Percentiles rank a stretch among this genome's conserved stretches.
Evolutionary conservation across 2,888 invertebrate species (phyloP).

Genomic region (Flexamia atlantica): DNA sequence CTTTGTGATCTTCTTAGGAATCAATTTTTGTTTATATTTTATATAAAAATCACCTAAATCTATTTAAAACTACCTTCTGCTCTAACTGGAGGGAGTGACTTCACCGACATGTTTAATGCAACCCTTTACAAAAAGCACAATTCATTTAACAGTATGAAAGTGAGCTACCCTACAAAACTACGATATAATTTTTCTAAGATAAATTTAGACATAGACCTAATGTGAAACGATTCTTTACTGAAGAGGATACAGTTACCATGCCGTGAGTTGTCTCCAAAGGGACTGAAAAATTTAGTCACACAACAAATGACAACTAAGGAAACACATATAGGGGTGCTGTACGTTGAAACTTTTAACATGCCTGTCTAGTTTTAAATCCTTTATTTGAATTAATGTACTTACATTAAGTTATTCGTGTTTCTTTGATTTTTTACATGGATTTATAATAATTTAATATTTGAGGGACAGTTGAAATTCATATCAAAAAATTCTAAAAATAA

Average conservation of each 20-base stretch:
- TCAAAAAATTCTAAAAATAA: too few species aligned
- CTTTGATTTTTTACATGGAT: too few species aligned
- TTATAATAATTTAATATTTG: too few species aligned
- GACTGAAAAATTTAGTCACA: slow-evolving; percentile 37
- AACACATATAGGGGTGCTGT: slow-evolving; percentile 48
- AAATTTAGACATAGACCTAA: slow-evolving; percentile 63
- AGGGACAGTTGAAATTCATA: too few species aligned
- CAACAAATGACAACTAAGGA: slow-evolving; percentile 38
- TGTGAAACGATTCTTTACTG: slow-evolving; percentile 49
- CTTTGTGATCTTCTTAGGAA: slow-evolving; percentile 43
- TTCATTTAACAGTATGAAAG: slow-evolving; percentile 59
- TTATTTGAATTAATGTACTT: too few species aligned
- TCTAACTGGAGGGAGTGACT: slow-evolving; percentile 62
- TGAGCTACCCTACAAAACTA: slow-evolving; percentile 60
- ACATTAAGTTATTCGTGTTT: too few species aligned
- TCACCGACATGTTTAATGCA: slow-evolving; percentile 49
- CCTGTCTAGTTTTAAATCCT: too few species aligned
- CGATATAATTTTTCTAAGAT: slow-evolving; percentile 60
- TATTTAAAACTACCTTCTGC: slow-evolving; percentile 46
- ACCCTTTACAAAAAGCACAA: slow-evolving; percentile 60
- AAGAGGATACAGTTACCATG: slow-evolving; percentile 64
- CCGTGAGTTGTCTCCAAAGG: slow-evolving; percentile 53
- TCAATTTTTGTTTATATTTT: slow-evolving; percentile 54
- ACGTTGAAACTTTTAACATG: neutral
- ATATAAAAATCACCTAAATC: slow-evolving; percentile 53